A percentile compares a stretch with the other conserved stretches of the same genome.
These are phyloP conservation scores for Orientallactaga bullata DNA, from an alignment of 2,113 vertebrate species.

Conservation along the genomic window DNA sequence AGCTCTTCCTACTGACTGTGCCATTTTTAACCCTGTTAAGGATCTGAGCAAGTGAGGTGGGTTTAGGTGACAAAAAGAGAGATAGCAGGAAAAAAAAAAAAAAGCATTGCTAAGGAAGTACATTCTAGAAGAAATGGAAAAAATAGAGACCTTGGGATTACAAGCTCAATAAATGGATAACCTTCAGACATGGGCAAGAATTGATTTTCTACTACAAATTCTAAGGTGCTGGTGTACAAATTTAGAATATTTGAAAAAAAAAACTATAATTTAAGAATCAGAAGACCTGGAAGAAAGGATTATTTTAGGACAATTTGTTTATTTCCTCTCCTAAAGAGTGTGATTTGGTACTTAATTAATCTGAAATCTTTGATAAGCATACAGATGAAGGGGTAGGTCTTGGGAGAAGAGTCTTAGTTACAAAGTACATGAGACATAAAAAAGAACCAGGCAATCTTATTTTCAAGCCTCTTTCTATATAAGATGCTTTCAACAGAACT, in stretches of 20 bases:
- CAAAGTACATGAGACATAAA: conserved; percentile 7
- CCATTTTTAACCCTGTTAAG: conserved; percentile 71
- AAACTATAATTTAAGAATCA: conserved; percentile 9
- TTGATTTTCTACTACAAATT: neutral
- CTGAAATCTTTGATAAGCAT: neutral
- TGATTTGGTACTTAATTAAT: conserved; percentile 57
- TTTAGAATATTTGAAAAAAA: neutral
- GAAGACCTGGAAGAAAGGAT: neutral
- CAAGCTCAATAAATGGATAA: neutral
- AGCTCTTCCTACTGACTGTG: neutral
- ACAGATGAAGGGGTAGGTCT: neutral
- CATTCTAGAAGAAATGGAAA: conserved; percentile 32
- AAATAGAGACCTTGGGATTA: conserved; percentile 38
- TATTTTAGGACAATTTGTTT: neutral
- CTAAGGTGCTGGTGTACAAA: neutral
- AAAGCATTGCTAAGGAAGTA: conserved; percentile 7
- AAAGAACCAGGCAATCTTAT: conserved; percentile 63
- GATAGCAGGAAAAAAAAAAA: neutral
- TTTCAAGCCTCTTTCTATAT: conserved; percentile 64
- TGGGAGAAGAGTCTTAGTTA: conserved; percentile 43
- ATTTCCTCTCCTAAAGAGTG: neutral
- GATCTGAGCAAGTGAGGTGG: conserved; percentile 52
- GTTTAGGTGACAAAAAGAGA: conserved; percentile 18
- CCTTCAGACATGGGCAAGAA: neutral
- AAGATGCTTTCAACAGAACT: conserved; percentile 64